Evolutionary conservation across 1,140 invertebrate species (phyloP).

Genomic region (Dendroctonus valens): DNA sequence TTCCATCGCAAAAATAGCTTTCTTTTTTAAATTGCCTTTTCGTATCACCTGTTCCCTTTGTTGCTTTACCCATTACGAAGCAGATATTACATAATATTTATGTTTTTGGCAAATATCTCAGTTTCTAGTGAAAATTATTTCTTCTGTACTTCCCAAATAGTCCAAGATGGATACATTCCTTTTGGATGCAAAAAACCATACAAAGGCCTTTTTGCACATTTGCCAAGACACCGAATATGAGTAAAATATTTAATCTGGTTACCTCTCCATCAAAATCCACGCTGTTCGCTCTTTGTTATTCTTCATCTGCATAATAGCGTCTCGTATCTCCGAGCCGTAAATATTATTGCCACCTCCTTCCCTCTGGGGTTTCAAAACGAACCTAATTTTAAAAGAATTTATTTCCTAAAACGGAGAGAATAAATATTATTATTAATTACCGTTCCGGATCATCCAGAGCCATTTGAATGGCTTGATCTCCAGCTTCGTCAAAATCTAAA

Average conservation of each 20-base stretch:
- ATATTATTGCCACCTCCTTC: constrained; percentile 97
- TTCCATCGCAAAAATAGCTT: too few species aligned
- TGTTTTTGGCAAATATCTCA: too few species aligned
- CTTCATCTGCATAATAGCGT: constrained; percentile 63
- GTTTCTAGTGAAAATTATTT: too few species aligned
- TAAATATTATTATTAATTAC: constrained; percentile 43
- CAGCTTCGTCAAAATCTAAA: constrained; percentile 79
- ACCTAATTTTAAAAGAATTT: constrained; percentile 53
- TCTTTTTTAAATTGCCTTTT: too few species aligned
- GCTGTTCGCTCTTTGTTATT: constrained; percentile 70
- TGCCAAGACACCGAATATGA: neutral
- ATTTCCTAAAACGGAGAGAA: neutral
- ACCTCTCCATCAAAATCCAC: constrained; percentile 93
- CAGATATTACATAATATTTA: too few species aligned
- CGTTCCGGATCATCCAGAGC: constrained; percentile 76
- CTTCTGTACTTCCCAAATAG: too few species aligned
- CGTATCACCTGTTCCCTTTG: too few species aligned
- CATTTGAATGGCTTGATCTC: constrained; percentile 76
- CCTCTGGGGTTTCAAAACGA: constrained; percentile 95
- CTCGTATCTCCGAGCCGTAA: constrained; percentile 79
- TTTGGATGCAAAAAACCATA: neutral
- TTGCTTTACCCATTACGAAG: too few species aligned
- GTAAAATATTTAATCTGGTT: neutral
- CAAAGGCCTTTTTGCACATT: neutral
- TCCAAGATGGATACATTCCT: too few species aligned